A percentile compares a stretch with the other conserved stretches of the same genome.
These are phyloP conservation scores for Heliconius cydno DNA, from an alignment of 2,888 invertebrate genomes.

Conservation along the genomic window DNA sequence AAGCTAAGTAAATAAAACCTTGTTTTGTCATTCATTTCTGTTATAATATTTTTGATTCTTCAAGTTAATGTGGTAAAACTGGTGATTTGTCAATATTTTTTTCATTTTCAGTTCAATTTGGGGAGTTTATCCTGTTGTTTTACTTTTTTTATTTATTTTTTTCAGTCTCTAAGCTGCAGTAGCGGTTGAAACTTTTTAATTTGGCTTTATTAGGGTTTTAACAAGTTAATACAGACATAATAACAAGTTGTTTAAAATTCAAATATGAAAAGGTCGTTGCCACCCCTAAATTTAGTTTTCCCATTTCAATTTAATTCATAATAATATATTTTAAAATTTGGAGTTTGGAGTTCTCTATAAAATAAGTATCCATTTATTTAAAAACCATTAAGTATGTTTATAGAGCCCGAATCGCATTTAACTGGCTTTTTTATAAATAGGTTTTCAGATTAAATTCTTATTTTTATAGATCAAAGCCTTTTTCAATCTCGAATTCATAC, in stretches of 20 bases:
- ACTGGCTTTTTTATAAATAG: too few relatives aligned
- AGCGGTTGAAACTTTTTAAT: conserved; percentile 25
- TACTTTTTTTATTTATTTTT: conserved; percentile 5
- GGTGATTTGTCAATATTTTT: background rate
- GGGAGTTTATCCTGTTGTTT: background rate
- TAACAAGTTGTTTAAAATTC: conserved; percentile 16
- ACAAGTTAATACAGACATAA: conserved; percentile 12
- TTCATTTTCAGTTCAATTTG: background rate
- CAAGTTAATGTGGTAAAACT: too few relatives aligned
- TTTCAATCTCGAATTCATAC: too few relatives aligned
- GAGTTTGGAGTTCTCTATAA: background rate
- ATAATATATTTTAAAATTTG: background rate
- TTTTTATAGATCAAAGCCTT: too few relatives aligned
- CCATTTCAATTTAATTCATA: background rate
- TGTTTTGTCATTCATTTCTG: background rate
- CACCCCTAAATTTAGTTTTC: background rate
- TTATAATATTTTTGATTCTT: background rate
- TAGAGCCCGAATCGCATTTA: too few relatives aligned
- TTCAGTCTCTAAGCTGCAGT: conserved; percentile 5
- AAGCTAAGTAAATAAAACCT: background rate
- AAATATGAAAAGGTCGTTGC: conserved; percentile 4
- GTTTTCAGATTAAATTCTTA: too few relatives aligned
- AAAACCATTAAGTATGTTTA: too few relatives aligned
- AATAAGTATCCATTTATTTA: background rate
- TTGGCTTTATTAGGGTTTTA: conserved; percentile 18